Base-by-base conservation (phyloP, 2,113 vertebrate genomes). In the Calidris pygmaea region DNA sequence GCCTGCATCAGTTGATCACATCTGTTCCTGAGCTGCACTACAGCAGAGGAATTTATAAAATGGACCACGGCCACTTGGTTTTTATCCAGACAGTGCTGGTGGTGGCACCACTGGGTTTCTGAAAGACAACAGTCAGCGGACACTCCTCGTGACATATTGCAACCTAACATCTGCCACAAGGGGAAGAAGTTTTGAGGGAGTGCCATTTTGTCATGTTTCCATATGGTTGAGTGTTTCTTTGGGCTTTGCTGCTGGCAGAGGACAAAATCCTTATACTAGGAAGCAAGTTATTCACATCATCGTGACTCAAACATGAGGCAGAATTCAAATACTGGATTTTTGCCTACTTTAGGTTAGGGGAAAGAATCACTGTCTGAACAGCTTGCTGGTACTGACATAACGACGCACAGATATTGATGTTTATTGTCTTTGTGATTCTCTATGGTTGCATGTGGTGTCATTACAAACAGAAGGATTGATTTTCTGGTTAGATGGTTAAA, bases 401-500 rank as follows among this genome's bases (percentile, higher is more conserved):
- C 75, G 80, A 85, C 72, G 62, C 48, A 27, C 15, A 60, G 91
- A 66, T 87, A 89, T 1, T 90, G 77, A 53, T 72, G 63, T 85
- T 81, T 65, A 71, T 65, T 92, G 67, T 87, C 65, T 66, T 23
- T 63, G 6, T 78, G 84, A 77, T 93, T 85, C 77, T 90, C 59
- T 72, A 0, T 58, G 73, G 52, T 75, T 88, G 63, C 14, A 6
- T 4, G 2, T 68, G 73, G 60, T 93, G 53, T 91, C 80, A 47
- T 87, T 85, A 22, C 62, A 92, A 85, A 89, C 62, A 89, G 70
- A 32, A 86, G 72, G 86, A 53, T n/a, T 87, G 80, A 82, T 92
- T 89, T 92, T 93, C 74, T 91, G 58, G 53, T 85, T 87, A 93
- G 60, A 22, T 70, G 68, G 53, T 62, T 96, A 83, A 82, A 91